Conservation (phyloP, 2,113 vertebrate species). For the Pygoscelis antarcticus region DNA sequence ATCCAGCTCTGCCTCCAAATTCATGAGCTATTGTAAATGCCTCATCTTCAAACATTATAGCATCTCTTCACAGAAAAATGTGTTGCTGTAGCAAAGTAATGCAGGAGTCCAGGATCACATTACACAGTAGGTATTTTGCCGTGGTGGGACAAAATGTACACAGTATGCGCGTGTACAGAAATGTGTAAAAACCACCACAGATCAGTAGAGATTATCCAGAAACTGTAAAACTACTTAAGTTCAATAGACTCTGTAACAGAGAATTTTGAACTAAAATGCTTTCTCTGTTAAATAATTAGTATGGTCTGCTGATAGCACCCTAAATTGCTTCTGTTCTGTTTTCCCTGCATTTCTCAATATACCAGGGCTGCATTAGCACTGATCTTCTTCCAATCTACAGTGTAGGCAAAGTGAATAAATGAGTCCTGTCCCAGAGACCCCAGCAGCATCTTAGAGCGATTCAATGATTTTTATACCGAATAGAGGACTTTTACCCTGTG, state of each 20-base stretch:
- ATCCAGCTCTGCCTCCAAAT: not conserved
- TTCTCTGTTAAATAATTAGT: slow-evolving; percentile 61
- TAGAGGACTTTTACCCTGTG: not conserved
- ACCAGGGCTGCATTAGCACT: not conserved
- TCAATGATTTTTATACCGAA: not conserved
- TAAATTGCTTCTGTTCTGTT: slow-evolving; percentile 16
- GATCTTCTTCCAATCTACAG: not conserved
- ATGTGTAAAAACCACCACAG: not conserved
- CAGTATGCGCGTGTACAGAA: not conserved
- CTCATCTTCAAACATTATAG: not conserved
- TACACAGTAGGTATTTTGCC: not conserved
- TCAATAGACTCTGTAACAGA: not conserved
- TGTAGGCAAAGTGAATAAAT: not conserved
- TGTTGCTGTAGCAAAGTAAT: not conserved
- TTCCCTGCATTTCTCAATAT: not conserved
- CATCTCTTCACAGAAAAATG: not conserved
- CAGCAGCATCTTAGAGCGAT: not conserved
- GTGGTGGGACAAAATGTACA: not conserved
- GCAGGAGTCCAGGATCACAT: not conserved
- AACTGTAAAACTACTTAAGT: not conserved
- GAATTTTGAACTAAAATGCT: slow-evolving; percentile 15
- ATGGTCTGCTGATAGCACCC: not conserved
- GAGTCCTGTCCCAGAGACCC: not conserved
- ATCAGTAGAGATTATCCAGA: slow-evolving; percentile 22
- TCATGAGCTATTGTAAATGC: not conserved